phyloP scores from a whole-genome alignment of 2,797 vertebrate genomes.

The Onychomys leucogaster region DNA sequence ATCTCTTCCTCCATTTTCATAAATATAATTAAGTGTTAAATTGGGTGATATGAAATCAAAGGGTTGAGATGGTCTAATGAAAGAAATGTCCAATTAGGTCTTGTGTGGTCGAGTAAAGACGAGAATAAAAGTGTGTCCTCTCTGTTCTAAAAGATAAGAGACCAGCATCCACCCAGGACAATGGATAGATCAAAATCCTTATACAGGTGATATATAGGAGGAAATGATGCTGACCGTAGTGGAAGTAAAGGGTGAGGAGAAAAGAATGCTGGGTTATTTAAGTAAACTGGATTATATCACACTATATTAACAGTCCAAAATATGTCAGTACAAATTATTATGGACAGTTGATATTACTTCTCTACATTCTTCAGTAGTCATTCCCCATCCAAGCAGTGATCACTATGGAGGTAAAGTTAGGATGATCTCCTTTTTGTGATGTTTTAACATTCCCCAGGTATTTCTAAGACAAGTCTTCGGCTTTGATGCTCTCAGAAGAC shows the following conservation, averaged over 20 bases:
- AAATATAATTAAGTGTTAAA: slow-evolving; percentile 63
- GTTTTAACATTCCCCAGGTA: background rate
- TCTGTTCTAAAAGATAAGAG: background rate
- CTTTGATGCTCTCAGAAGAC: background rate
- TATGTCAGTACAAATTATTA: background rate
- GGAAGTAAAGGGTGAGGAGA: background rate
- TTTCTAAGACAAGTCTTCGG: background rate
- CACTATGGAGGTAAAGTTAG: background rate
- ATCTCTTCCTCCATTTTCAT: slow-evolving; percentile 17
- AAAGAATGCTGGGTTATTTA: background rate
- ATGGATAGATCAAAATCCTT: accelerated
- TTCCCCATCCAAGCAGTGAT: too few species aligned
- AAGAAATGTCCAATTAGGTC: background rate
- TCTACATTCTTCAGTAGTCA: background rate
- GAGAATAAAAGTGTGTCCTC: background rate
- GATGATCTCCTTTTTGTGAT: background rate
- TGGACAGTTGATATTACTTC: background rate
- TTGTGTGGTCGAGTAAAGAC: background rate
- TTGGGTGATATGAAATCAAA: slow-evolving; percentile 31
- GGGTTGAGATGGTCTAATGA: background rate
- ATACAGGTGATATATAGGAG: accelerated
- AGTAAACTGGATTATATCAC: background rate
- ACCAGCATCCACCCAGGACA: accelerated
- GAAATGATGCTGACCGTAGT: background rate
- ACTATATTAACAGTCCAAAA: background rate